phyloP scores from a whole-genome alignment of 2,797 vertebrate genomes.

The Leptatherina wallacei region DNA sequence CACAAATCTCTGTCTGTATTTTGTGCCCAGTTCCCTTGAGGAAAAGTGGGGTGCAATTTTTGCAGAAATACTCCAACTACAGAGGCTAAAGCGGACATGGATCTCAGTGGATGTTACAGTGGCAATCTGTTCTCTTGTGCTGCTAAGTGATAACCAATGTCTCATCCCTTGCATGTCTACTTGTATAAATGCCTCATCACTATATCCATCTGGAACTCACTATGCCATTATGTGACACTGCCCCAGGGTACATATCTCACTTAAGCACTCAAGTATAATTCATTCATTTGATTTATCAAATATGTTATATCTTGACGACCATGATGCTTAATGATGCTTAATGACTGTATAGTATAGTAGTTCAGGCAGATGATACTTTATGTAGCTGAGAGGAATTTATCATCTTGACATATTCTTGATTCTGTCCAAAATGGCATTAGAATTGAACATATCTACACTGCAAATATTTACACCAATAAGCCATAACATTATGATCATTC shows the following conservation, averaged over 20 bases:
- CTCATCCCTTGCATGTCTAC: constrained; percentile 41
- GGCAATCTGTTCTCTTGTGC: constrained; percentile 51
- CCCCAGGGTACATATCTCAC: not conserved
- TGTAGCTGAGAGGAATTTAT: not conserved
- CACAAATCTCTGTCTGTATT: constrained; percentile 38
- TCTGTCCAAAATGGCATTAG: not conserved
- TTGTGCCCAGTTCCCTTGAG: constrained; percentile 50
- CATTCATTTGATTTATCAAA: not conserved
- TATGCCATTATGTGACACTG: not conserved
- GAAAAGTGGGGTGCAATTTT: constrained; percentile 40
- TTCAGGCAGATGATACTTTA: constrained; percentile 25
- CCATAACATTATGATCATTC: not conserved
- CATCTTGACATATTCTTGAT: not conserved
- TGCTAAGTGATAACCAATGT: constrained; percentile 52
- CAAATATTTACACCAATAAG: not conserved
- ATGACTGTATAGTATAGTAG: not conserved
- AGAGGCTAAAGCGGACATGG: constrained; percentile 55
- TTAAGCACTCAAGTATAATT: not conserved
- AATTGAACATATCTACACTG: not conserved
- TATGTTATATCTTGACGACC: constrained; percentile 6
- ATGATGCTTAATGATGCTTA: not conserved
- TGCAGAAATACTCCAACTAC: constrained; percentile 48
- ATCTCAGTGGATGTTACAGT: constrained; percentile 59
- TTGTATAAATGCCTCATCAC: constrained; percentile 46
- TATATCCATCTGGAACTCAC: constrained; percentile 45